Evolutionary conservation across 2,113 vertebrate species (phyloP), one percentile per base, ranked within the genome.

Genomic region (Emydura subglobosa): DNA sequence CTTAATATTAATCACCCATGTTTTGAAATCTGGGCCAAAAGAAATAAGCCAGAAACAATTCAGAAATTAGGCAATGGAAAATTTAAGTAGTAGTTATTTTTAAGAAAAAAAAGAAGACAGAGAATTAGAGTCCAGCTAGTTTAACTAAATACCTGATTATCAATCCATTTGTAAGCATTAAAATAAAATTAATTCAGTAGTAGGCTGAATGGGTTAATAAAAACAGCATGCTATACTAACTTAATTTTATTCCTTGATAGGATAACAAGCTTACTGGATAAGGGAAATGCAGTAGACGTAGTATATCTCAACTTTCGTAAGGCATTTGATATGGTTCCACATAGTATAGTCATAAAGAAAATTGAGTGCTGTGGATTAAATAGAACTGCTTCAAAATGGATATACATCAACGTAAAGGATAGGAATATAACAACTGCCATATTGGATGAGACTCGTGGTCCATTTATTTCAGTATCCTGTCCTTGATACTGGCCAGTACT

Each of bases 291-390:
- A 90, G 57, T 85, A 51, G 82, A 79, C 34, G n/a, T 57, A n/a
- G 7, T 72, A 54, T 83, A 86, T 81, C 22, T 94, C n/a, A 76
- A n/a, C 79, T 94, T 91, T 91, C 94, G 57, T 47, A 3, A 79
- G 72, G 7, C 79, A 42, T 92, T 89, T 89, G 12, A 82, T 83
- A 80, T 87, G 7, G 24, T 94, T 88, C 76, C 8, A 8, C 65
- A 25, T 85, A 90, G 8, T 29, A 47, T 53, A 27, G 93, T 83
- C 84, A 87, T 91, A 94, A 34, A 34, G 31, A 76, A 94, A 94
- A 82, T 6, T 81, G 29, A 53, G 25, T 78, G 7, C 25, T 85
- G 29, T 85, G 59, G 2, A 1, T 90, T 86, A 85, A 92, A 85
- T 50, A 85, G 34, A 39, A 2, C 1, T 24, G 53, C 1, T 86